Conservation (phyloP, 2,888 invertebrate species). For the Limnephilus marmoratus region DNA sequence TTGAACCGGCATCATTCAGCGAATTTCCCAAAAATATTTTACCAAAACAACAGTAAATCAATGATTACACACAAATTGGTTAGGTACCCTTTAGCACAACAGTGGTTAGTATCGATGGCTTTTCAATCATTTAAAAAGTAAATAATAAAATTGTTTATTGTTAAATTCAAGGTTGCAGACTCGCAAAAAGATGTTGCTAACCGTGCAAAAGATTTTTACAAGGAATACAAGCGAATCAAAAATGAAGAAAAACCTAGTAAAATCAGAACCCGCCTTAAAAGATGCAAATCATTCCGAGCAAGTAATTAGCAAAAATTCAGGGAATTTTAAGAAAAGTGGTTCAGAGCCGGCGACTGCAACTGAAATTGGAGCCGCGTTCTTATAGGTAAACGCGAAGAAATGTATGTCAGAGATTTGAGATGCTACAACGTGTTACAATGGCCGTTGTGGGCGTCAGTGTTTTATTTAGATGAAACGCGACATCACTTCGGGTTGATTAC, state of each 20-base stretch:
- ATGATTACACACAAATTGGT: neutral
- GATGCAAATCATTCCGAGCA: too few species aligned
- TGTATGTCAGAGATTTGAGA: constrained; percentile 12
- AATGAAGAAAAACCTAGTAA: too few species aligned
- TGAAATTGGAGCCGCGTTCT: neutral
- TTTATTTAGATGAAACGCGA: constrained; percentile 2
- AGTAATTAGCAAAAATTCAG: neutral
- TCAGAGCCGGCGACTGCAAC: neutral
- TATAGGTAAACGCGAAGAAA: neutral
- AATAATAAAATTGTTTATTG: neutral
- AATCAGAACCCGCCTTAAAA: too few species aligned
- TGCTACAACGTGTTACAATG: neutral
- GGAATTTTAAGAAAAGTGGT: neutral
- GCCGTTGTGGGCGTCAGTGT: constrained; percentile 12
- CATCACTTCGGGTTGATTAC: constrained; percentile 22
- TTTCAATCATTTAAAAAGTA: neutral
- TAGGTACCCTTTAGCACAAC: neutral
- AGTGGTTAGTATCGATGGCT: neutral
- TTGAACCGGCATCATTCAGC: neutral
- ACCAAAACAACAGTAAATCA: neutral
- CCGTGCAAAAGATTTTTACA: too few species aligned
- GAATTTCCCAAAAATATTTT: neutral
- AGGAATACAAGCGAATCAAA: too few species aligned
- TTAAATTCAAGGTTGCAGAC: neutral
- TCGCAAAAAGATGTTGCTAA: too few species aligned